These are phyloP conservation scores for Trachymyrmex cornetzi DNA, from an alignment of 1,140 invertebrate species.

Conservation along the genomic window DNA sequence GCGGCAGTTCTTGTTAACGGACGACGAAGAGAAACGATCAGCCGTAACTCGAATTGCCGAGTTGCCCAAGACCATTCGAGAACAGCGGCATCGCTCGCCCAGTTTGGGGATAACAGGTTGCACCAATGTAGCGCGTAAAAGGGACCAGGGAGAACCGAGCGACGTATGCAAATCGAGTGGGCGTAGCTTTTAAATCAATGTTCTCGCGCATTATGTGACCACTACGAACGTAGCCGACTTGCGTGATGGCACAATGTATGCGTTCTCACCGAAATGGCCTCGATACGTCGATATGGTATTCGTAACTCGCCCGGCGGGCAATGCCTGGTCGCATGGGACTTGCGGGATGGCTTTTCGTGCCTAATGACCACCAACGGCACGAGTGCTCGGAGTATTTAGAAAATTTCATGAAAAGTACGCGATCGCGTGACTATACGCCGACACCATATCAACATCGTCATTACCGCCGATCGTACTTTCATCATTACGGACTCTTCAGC, in stretches of 20 bases:
- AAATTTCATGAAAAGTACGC: slow-evolving; percentile 60
- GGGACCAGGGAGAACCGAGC: background rate
- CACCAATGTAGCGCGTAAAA: slow-evolving; percentile 43
- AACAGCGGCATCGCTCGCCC: slow-evolving; percentile 38
- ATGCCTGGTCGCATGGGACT: slow-evolving; percentile 3
- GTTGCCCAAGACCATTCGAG: slow-evolving; percentile 42
- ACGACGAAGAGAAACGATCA: slow-evolving; percentile 60
- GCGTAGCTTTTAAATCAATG: slow-evolving; percentile 76
- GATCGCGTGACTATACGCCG: slow-evolving; percentile 55
- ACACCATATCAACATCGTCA: slow-evolving; percentile 10
- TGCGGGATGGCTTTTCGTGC: slow-evolving; percentile 42
- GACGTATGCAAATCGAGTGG: slow-evolving; percentile 69
- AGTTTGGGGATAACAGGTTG: slow-evolving; percentile 60
- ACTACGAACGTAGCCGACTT: background rate
- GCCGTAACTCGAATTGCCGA: slow-evolving; percentile 51
- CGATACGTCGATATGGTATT: slow-evolving; percentile 40
- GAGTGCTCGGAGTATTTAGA: slow-evolving; percentile 46
- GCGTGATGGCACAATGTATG: slow-evolving; percentile 18
- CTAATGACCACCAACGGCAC: slow-evolving; percentile 45
- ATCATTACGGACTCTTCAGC: background rate
- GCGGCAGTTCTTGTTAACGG: slow-evolving; percentile 51
- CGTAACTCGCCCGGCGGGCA: slow-evolving; percentile 5
- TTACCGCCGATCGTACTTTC: background rate
- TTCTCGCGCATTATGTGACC: slow-evolving; percentile 68
- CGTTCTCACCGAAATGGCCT: slow-evolving; percentile 20